phyloP scores from a whole-genome alignment of 1,140 invertebrate species.

The Platyscapa corneri region DNA sequence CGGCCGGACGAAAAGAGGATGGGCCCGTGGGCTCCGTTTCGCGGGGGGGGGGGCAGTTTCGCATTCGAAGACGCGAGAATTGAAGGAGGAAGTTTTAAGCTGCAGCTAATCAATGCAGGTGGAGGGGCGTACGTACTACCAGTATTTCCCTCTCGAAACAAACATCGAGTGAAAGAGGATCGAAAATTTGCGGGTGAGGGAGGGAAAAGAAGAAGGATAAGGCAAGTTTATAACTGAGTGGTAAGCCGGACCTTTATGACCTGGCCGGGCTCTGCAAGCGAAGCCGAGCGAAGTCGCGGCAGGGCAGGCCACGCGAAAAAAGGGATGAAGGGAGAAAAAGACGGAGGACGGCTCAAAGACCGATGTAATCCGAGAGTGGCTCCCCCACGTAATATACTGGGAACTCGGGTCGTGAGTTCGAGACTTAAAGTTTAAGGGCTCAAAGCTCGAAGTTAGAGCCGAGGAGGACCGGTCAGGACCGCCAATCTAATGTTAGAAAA shows the following conservation, averaged over 20 bases:
- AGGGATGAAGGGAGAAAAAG: neutral
- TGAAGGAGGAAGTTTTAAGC: neutral
- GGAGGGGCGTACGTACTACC: too few species aligned
- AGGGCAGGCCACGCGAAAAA: neutral
- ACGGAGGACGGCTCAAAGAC: neutral
- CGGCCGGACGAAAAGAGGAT: too few species aligned
- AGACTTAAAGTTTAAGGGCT: conserved; percentile 22
- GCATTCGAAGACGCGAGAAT: too few species aligned
- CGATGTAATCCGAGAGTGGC: conserved; percentile 19
- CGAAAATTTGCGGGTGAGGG: too few species aligned
- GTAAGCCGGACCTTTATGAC: neutral
- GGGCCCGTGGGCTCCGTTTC: too few species aligned
- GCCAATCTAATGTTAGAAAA: conserved; percentile 50
- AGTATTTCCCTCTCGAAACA: neutral
- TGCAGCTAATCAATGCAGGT: neutral
- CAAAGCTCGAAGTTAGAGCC: neutral
- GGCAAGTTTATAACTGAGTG: neutral
- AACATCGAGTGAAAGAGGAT: neutral
- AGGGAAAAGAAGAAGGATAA: neutral
- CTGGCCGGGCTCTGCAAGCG: too few species aligned
- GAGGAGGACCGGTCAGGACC: neutral
- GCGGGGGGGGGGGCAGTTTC: too few species aligned
- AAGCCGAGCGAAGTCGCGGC: too few species aligned
- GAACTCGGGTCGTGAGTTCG: neutral
- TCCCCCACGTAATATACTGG: conserved; percentile 4